Base-by-base conservation (phyloP, 2,113 vertebrate species). In the Todiramphus chloris region DNA sequence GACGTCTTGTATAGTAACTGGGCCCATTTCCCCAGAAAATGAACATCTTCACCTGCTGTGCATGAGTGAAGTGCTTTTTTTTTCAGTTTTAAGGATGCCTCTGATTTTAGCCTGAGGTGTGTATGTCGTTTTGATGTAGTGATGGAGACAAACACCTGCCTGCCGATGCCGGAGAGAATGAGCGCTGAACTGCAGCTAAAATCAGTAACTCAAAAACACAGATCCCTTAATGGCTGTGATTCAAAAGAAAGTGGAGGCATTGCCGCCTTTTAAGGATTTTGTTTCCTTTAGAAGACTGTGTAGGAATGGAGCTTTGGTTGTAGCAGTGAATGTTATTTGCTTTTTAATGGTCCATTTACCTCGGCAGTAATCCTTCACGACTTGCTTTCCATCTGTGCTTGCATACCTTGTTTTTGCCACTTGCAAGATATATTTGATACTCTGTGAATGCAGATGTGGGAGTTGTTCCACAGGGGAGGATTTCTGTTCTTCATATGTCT, bases 291-390 rank as follows among this genome's bases (percentile, higher is more conserved):
- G 78, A 80, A 75, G 56, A 24, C 14, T 75, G 55, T 25, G 3
- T 56, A 83, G 87, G 39, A 87, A 63, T 19, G 69, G 90, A 67
- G 56, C 89, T 90, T 81, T 78, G 62, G 19, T 53, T 88, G 91
- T 73, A 82, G 58, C 16, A 76, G 69, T 41, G 53, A 69, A 63
- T 41, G 72, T 72, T 91, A 35, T 74, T 95, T 93, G 85, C 93
- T 91, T 96, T 96, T 89, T 76, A 95, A 94, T 92, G 91, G 77
- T 84, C 81, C 74, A 46, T 96, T 96, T 96, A 90, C 88, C 73
- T 95, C 72, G 10, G 70, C 87, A 79, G 48, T 83, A 86, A 82
- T 96, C 83, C 74, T 79, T 90, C 77, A 89, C 14, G 3, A 75
- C 69, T 31, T 13, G n/a, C 81, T 73, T 91, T 84, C 95, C 95